Conservation (phyloP, 1,140 invertebrate species). For the Musca domestica region DNA sequence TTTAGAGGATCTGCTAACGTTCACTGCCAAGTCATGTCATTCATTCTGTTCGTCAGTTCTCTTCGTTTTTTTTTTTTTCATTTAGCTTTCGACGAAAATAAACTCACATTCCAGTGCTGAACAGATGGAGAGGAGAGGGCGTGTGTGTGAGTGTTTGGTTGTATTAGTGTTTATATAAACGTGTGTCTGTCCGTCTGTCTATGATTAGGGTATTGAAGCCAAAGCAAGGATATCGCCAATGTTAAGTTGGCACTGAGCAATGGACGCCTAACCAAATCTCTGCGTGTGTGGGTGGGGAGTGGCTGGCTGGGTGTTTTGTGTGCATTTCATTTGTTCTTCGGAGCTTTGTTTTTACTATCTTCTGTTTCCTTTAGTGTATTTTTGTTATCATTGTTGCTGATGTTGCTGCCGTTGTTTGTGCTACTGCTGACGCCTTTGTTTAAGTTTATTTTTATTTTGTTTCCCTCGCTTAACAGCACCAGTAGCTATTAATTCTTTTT, state of each 20-base stretch:
- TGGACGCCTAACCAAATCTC: too few relatives aligned
- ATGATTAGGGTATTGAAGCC: too few relatives aligned
- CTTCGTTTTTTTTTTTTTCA: neutral
- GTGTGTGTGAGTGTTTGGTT: neutral
- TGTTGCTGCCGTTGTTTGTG: slow-evolving; percentile 6
- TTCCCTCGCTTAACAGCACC: slow-evolving; percentile 1
- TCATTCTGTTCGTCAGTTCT: neutral
- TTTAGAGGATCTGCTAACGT: slow-evolving; percentile 1
- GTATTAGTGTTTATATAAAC: neutral
- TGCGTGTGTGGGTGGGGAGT: neutral
- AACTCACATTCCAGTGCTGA: neutral
- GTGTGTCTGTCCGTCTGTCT: too few relatives aligned
- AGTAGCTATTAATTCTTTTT: neutral
- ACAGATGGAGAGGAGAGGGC: neutral
- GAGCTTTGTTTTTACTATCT: neutral
- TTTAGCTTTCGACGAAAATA: neutral
- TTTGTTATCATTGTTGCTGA: neutral
- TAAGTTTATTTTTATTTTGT: slow-evolving; percentile 12
- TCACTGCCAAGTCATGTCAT: too few relatives aligned
- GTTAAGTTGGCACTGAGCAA: too few relatives aligned
- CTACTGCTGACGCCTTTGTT: neutral
- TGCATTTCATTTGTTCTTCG: slow-evolving; percentile 5
- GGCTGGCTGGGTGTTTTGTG: slow-evolving; percentile 4
- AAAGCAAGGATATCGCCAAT: too few relatives aligned
- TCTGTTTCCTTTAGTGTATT: neutral